Base-by-base conservation (phyloP, 2,797 vertebrate genomes). In the Oryzias dopingdopingensis region DNA sequence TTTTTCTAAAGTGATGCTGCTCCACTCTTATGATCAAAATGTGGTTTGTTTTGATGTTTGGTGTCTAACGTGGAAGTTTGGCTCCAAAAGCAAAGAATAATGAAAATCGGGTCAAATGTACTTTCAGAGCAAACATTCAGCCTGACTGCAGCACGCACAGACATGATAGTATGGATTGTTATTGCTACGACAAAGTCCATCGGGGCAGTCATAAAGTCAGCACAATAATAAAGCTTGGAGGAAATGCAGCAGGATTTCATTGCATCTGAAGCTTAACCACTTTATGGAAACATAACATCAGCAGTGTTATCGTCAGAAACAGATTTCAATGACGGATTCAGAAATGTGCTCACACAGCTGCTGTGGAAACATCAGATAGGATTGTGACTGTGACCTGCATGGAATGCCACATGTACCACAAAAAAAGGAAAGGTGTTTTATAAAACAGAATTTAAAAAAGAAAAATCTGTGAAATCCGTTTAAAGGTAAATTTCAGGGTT, bases 141-240 rank as follows among this genome's bases (percentile, higher is more conserved):
- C 56, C 57, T 42, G 48, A 65, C 54, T 65, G 52, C 55, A 46
- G 66, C 60, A 26, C 61, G 41, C 18, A 56, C 56, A 67, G 51
- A 70, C 59, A 52, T 63, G 75, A 76, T 69, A 68, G 58, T 60
- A 67, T n/a, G 45, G 60, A 67, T 63, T 37, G 69, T 74, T 78
- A 73, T 73, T 67, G 67, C 68, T 62, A 46, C 62, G 45, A 41
- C 43, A 52, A 50, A 65, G 59, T 76, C 74, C 41, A 59, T 56
- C 8, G 62, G 59, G 67, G 50, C 50, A 32, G 66, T 65, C 69
- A 77, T 79, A 77, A 77, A 69, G 66, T 77, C 70, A 59, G 62
- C 43, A 52, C 73, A 71, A 70, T 80, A 70, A 76, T 70, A 67
- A 55, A 32, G 74, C 74, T 79, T 45, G 54, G 62, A 60, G 70